Evolutionary conservation across 2,797 vertebrate genomes (phyloP).

Genomic region (Cryptoprocta ferox): DNA sequence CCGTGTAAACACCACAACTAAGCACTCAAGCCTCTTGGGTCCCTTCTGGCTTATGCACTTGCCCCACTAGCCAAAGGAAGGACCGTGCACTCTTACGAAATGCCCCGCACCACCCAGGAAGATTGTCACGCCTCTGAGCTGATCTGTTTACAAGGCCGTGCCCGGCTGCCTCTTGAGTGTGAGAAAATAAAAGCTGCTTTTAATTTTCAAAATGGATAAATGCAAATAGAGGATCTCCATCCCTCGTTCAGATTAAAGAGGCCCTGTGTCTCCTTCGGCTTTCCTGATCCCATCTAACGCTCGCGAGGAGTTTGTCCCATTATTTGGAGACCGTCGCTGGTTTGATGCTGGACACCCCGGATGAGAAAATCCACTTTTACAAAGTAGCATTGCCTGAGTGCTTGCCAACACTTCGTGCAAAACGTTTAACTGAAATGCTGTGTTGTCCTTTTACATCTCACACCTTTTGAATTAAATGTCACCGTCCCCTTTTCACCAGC

Average conservation of each 20-base stretch:
- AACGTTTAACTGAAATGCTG: not conserved
- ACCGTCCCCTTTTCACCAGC: not conserved
- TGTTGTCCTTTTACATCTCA: not conserved
- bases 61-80: slow-evolving; percentile 64
- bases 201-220: not conserved
- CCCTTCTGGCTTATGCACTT: slow-evolving; percentile 34
- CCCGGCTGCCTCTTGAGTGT: not conserved
- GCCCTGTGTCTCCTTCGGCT: not conserved
- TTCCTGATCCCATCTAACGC: slow-evolving; percentile 13
- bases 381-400: not conserved
- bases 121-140: slow-evolving; percentile 40
- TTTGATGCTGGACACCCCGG: not conserved
- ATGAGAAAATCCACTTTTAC: not conserved
- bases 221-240: not conserved
- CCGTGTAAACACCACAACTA: not conserved
- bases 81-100: slow-evolving; percentile 35
- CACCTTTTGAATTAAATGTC: not conserved
- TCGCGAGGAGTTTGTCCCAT: not conserved
- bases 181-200: slow-evolving; percentile 31
- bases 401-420: not conserved
- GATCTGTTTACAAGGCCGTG: not conserved
- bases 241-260: not conserved
- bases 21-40: not conserved
- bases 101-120: not conserved
- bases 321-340: not conserved